Evolutionary conservation across 2,888 invertebrate species (phyloP), one percentile per base, ranked within the genome.

Genomic region (Drosophila neoperkinsi): DNA sequence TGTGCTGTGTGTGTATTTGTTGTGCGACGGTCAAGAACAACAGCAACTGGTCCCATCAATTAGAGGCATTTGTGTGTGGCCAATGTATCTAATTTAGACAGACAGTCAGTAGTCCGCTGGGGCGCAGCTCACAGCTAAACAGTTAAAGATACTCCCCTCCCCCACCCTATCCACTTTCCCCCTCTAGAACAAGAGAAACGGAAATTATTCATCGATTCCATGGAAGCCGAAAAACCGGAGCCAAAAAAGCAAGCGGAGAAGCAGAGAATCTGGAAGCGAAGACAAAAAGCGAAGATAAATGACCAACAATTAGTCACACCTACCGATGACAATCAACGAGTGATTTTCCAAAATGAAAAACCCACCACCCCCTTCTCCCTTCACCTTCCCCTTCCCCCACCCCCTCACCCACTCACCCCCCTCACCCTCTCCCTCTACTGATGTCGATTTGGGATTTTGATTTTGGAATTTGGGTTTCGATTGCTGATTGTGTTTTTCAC

Each of bases 291-390:
- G 81, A 88, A 88, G 87, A 88, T 88, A 88, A 88, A 88, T 90
- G 87, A 79, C 80, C 90, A 90, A 80, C 87, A 88, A 88, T 88
- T 88, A 90, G 87, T 88, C 90, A 88, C 87, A 88, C 87, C 87
- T 88, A 86, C 87, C 90, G 88, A 90, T 84, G 89, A 88, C 87
- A 90, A 86, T 86, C 85, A 89, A 72, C 72, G 87, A 84, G 78
- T 80, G 84, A 90, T 88, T 85, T 88, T 72, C 80, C 55, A 63
- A 65, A 84, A 77, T 71, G 69, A 74, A 68, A 68, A 71, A 57
- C 53, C 63, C 30, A 55, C 50, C 63, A 28, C 53, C 21, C 21
- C 31, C 36, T 36, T 16, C 16, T 34, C 16, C 9, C 5, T 34
- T 34, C 9, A 4, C 16, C 10, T 28, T 30, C 18, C 51, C 1